These are phyloP conservation scores for Mythimna loreyi DNA, from an alignment of 2,888 invertebrate species.

Conservation along the genomic window DNA sequence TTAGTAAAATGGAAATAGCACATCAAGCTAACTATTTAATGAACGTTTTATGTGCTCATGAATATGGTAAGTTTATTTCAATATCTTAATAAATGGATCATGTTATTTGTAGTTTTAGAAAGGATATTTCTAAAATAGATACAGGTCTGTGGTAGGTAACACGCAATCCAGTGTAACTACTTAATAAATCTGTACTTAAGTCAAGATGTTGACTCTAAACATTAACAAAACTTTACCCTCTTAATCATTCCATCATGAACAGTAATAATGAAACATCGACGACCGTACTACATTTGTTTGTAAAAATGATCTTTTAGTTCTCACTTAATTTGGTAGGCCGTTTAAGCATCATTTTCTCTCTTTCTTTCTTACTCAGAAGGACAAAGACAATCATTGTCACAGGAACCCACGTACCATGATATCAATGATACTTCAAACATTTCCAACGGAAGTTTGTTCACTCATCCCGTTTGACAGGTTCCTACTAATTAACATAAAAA, in stretches of 20 bases:
- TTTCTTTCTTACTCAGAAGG: slow-evolving; percentile 52
- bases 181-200: slow-evolving; percentile 64
- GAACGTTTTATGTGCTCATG: slow-evolving; percentile 31
- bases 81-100: slow-evolving; percentile 40
- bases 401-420: slow-evolving; percentile 74
- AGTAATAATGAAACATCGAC: slow-evolving; percentile 65
- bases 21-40: slow-evolving; percentile 19
- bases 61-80: slow-evolving; percentile 40
- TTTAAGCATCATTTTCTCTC: slow-evolving; percentile 53
- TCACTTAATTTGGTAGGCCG: slow-evolving; percentile 65
- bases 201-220: slow-evolving; percentile 54
- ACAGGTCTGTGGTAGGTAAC: slow-evolving; percentile 61
- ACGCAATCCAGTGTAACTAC: slow-evolving; percentile 53
- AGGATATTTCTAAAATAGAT: slow-evolving; percentile 12
- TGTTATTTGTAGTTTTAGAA: slow-evolving; percentile 28
- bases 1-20: background rate
- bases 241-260: slow-evolving; percentile 68
- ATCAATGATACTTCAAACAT: slow-evolving; percentile 81
- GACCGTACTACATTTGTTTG: slow-evolving; percentile 71
- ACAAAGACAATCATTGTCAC: slow-evolving; percentile 62
- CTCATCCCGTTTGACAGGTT: slow-evolving; percentile 79
- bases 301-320: slow-evolving; percentile 74
- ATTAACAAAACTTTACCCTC: slow-evolving; percentile 69
- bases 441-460: slow-evolving; percentile 85
- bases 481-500: slow-evolving; percentile 87